Conservation (phyloP, 2,797 vertebrate genomes). For the Cryptoblepharus egeriae region DNA sequence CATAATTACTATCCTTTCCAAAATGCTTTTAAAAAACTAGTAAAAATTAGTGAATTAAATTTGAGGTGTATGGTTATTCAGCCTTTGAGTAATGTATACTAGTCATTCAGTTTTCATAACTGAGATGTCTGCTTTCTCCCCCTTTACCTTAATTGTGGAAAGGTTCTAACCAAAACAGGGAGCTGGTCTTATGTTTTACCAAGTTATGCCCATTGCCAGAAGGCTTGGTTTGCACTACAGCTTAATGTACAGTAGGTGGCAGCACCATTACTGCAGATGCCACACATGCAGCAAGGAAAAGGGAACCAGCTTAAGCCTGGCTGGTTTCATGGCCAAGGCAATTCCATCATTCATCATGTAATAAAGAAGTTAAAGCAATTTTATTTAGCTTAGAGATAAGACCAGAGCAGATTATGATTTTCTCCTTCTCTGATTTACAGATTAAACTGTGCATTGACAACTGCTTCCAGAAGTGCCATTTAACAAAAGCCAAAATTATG, state of each 20-base stretch:
- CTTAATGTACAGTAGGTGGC: not conserved
- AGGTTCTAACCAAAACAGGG: not conserved
- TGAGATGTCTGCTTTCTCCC: not conserved
- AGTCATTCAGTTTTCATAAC: not conserved
- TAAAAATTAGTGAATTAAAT: not conserved
- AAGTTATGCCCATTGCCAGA: not conserved
- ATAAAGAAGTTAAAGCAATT: constrained; percentile 56
- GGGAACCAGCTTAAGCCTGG: not conserved
- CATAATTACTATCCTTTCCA: not conserved
- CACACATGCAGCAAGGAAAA: not conserved
- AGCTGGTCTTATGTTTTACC: not conserved
- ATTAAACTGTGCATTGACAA: not conserved
- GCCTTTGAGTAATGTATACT: not conserved
- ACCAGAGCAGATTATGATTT: not conserved
- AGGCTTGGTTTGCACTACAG: not conserved
- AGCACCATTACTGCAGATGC: not conserved
- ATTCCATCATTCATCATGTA: constrained; percentile 44
- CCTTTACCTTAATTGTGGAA: not conserved
- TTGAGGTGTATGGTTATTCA: not conserved
- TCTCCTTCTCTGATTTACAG: not conserved
- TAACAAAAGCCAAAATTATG: not conserved
- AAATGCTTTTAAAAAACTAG: not conserved
- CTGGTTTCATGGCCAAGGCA: constrained; percentile 39
- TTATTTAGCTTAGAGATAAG: constrained; percentile 52
- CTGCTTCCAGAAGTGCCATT: not conserved